Evolutionary conservation across 2,113 vertebrate species (phyloP).

Genomic region (Ciconia maguari): DNA sequence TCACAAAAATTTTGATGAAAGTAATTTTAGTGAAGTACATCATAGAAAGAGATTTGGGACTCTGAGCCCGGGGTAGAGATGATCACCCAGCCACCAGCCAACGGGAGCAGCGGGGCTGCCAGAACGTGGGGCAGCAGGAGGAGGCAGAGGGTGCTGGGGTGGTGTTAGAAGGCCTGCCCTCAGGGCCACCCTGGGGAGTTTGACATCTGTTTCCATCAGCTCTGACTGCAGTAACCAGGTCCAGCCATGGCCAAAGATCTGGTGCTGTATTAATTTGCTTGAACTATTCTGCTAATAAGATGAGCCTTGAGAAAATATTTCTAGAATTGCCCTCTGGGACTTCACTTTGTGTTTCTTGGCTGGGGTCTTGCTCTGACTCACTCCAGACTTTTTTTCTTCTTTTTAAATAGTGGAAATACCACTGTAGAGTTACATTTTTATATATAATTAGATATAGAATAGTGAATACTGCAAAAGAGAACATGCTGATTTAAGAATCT

Average conservation of each 20-base stretch:
- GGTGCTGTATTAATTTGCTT: background rate
- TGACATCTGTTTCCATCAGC: background rate
- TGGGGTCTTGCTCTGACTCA: background rate
- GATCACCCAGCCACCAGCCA: background rate
- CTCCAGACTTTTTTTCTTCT: background rate
- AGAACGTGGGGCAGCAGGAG: background rate
- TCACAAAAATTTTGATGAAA: background rate
- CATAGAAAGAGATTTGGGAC: background rate
- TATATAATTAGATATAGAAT: background rate
- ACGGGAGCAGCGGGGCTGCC: rapidly evolving
- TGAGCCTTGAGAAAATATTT: background rate
- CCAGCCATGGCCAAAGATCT: background rate
- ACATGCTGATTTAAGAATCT: background rate
- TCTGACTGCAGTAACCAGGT: background rate
- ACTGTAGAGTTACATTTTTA: background rate
- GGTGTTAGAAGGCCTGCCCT: background rate
- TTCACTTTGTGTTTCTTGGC: background rate
- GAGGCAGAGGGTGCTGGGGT: background rate
- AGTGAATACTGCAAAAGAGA: background rate
- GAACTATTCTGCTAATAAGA: background rate
- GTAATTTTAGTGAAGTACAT: background rate
- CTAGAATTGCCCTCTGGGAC: background rate
- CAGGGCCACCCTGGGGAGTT: background rate
- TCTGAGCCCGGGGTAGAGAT: background rate
- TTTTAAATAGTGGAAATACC: background rate